Conservation (phyloP, 2,113 vertebrate genomes). For the Numenius arquata region DNA sequence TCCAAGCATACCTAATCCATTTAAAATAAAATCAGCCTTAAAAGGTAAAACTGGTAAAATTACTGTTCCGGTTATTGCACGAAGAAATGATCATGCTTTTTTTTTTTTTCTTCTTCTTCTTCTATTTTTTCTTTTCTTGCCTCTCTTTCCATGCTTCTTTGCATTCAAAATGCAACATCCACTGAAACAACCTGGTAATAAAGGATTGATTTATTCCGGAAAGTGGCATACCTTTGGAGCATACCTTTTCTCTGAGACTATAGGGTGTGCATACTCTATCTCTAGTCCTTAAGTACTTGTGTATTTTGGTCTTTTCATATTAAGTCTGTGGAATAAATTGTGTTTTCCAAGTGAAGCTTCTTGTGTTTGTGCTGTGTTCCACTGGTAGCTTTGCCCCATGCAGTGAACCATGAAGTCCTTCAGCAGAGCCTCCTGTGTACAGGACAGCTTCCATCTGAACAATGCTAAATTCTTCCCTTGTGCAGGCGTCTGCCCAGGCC, state of each 20-base stretch:
- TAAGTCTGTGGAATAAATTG: slow-evolving; percentile 21
- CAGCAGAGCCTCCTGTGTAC: neutral
- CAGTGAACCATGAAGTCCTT: neutral
- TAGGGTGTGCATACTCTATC: neutral
- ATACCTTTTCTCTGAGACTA: neutral
- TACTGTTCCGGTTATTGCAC: neutral
- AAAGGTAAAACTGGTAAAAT: neutral
- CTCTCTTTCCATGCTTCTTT: neutral
- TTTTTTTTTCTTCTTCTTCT: neutral
- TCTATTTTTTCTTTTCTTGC: neutral
- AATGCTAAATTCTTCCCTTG: neutral
- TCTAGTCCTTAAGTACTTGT: neutral
- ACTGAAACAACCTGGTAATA: neutral
- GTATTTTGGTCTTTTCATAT: neutral
- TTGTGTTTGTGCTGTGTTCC: slow-evolving; percentile 11
- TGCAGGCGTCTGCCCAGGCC: neutral
- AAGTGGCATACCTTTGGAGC: neutral
- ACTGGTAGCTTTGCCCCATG: neutral
- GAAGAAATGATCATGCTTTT: neutral
- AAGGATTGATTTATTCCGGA: neutral
- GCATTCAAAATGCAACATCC: neutral
- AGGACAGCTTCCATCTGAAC: rapidly evolving
- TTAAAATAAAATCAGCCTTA: slow-evolving; percentile 10
- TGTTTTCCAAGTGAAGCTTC: slow-evolving; percentile 35
- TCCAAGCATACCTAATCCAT: neutral